These are phyloP conservation scores for Parthenolecanium corni DNA, from an alignment of 2,888 invertebrate species.

Conservation along the genomic window DNA sequence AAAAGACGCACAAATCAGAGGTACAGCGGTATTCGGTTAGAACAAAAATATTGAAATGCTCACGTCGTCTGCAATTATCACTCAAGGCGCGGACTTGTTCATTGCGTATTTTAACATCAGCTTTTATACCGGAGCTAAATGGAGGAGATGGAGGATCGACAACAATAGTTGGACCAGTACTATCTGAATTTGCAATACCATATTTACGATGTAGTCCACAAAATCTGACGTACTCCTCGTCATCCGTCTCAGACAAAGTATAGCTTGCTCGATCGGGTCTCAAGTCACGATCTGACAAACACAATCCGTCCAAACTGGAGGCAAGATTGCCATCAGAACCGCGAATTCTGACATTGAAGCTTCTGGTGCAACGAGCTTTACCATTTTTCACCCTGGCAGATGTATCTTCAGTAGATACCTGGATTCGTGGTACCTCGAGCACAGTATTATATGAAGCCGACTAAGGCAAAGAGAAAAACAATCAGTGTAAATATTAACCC, in stretches of 20 bases:
- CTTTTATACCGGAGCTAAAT: constrained; percentile 13
- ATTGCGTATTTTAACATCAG: constrained; percentile 4
- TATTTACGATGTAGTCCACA: constrained; percentile 31
- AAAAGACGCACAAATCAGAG: not conserved
- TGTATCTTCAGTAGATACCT: constrained; percentile 31
- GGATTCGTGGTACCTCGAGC: constrained; percentile 20
- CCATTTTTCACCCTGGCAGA: constrained; percentile 22
- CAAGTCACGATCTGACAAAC: constrained; percentile 28
- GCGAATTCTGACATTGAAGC: constrained; percentile 33
- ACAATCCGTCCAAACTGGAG: constrained; percentile 32
- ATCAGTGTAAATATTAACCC: too few species aligned
- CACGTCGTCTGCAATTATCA: constrained; percentile 18
- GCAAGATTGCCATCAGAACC: constrained; percentile 34
- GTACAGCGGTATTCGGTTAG: too few species aligned
- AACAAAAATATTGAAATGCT: not conserved
- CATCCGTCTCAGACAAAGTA: constrained; percentile 34
- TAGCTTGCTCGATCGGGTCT: constrained; percentile 33
- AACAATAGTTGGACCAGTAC: constrained; percentile 43
- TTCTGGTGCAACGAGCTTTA: not conserved
- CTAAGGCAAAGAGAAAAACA: not conserved
- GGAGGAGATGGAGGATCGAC: constrained; percentile 62
- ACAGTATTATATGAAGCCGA: not conserved
- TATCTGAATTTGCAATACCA: constrained; percentile 28
- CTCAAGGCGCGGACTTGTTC: constrained; percentile 2
- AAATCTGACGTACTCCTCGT: constrained; percentile 34